A percentile compares a stretch with the other conserved stretches of the same genome.
Conservation (phyloP, 2,797 vertebrate species). For the Zalophus californianus region DNA sequence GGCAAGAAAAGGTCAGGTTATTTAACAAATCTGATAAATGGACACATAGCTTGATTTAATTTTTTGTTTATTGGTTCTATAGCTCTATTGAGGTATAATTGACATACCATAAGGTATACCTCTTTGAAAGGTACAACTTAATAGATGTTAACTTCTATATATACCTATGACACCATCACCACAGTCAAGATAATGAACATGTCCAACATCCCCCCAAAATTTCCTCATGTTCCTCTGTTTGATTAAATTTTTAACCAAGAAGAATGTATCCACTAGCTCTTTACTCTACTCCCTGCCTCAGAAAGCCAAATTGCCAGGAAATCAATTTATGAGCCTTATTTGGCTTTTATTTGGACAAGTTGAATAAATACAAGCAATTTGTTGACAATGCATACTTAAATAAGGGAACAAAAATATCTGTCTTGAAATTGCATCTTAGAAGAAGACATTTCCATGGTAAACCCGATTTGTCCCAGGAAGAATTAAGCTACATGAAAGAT, state of each 20-base stretch:
- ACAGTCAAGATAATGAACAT: background rate
- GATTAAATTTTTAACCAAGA: conserved; percentile 43
- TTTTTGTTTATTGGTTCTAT: conserved; percentile 40
- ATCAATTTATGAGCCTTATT: conserved; percentile 73
- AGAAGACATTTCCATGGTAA: conserved; percentile 82
- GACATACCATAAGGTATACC: background rate
- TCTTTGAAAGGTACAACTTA: conserved; percentile 47
- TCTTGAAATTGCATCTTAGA: conserved; percentile 82
- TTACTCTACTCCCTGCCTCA: conserved; percentile 42
- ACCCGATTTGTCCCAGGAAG: conserved; percentile 82
- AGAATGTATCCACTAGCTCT: conserved; percentile 35
- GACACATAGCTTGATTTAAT: background rate
- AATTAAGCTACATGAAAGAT: conserved; percentile 81
- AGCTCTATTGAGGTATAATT: background rate
- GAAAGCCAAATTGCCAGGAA: conserved; percentile 71
- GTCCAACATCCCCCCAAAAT: background rate
- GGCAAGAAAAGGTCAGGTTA: background rate
- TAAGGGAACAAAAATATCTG: conserved; percentile 74
- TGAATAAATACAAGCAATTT: conserved; percentile 81
- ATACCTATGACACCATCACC: background rate
- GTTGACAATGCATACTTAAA: conserved; percentile 80
- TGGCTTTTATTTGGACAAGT: conserved; percentile 78
- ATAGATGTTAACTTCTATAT: conserved; percentile 12
- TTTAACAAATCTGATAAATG: conserved; percentile 43
- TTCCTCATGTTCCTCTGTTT: background rate